These are phyloP conservation scores for Dicerorhinus sumatrensis DNA, from an alignment of 2,113 vertebrate species.

Conservation along the genomic window DNA sequence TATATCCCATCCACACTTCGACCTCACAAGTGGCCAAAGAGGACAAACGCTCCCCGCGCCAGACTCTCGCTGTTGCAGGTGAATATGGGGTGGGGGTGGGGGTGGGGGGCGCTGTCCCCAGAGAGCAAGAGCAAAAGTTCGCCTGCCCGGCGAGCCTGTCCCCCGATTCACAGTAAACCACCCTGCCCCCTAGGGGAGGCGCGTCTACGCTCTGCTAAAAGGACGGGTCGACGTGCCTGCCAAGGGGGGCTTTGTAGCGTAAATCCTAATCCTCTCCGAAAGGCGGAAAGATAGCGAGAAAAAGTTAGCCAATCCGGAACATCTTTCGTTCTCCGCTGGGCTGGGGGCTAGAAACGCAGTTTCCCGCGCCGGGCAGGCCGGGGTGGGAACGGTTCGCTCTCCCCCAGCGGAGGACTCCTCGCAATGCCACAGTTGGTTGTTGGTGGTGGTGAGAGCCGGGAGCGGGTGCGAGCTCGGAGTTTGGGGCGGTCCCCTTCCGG, in stretches of 20 bases:
- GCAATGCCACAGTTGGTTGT: not conserved
- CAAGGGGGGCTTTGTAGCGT: not conserved
- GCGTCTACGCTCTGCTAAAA: not conserved
- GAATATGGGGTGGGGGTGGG: not conserved
- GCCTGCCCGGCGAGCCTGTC: not conserved
- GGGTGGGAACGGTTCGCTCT: not conserved
- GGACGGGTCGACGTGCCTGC: not conserved
- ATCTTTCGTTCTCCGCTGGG: not conserved
- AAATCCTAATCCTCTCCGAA: not conserved
- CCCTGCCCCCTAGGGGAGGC: not conserved
- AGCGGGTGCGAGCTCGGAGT: not conserved
- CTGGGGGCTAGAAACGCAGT: not conserved
- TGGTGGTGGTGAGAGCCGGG: not conserved
- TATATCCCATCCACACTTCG: constrained; percentile 72
- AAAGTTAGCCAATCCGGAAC: not conserved
- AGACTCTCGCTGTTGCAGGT: constrained; percentile 35
- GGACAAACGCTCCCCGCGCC: not conserved
- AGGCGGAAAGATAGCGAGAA: not conserved
- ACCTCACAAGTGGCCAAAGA: constrained; percentile 86
- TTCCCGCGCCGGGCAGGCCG: not conserved
- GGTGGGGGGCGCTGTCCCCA: not conserved
- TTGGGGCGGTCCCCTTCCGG: not conserved
- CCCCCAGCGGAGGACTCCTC: too few species aligned
- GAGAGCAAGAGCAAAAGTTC: not conserved
- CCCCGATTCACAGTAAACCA: not conserved